These are phyloP conservation scores for Aricia artaxerxes DNA, from an alignment of 2,888 invertebrate species.

Conservation along the genomic window DNA sequence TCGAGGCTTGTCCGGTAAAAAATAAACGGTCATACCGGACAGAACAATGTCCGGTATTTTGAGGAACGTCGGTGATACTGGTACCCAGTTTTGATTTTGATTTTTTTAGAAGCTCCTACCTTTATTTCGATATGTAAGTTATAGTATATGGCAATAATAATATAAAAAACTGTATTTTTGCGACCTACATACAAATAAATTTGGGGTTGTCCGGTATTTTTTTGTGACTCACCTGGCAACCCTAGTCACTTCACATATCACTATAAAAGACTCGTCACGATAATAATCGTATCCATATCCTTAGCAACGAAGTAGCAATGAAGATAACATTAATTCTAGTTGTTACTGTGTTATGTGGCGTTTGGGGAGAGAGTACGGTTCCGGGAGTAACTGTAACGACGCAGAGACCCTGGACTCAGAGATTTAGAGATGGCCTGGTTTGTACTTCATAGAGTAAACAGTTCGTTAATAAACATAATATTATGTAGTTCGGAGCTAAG, in stretches of 20 bases:
- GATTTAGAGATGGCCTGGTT: conserved; percentile 52
- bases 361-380: conserved; percentile 42
- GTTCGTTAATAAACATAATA: neutral
- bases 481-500: neutral
- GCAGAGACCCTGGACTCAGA: conserved; percentile 52
- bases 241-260: conserved; percentile 1
- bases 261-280: conserved; percentile 35
- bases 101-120: no score
- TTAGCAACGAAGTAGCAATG: conserved; percentile 43
- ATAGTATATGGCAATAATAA: no score
- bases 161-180: no score
- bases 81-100: no score
- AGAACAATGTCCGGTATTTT: no score
- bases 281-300: conserved; percentile 32
- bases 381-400: conserved; percentile 44
- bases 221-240: no score
- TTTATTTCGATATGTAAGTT: no score
- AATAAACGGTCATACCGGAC: no score
- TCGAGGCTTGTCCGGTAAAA: no score
- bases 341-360: conserved; percentile 42
- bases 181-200: no score
- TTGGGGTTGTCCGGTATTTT: no score
- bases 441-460: neutral
- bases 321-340: conserved; percentile 45
- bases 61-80: no score